These are phyloP conservation scores for Sycophaga agraensis DNA, from an alignment of 1,140 invertebrate species.

Conservation along the genomic window DNA sequence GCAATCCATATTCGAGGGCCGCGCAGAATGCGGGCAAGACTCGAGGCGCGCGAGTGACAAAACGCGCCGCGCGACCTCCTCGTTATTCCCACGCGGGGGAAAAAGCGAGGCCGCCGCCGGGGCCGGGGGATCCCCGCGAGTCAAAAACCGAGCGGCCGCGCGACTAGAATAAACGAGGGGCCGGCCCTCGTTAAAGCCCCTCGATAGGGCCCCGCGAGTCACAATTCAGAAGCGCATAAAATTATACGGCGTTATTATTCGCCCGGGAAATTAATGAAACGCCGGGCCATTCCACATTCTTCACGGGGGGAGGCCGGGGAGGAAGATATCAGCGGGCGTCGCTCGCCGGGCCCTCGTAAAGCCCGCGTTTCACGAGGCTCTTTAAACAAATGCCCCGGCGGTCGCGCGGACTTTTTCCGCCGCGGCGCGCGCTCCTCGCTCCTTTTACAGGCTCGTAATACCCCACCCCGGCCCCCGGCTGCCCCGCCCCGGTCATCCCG, in stretches of 20 bases:
- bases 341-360: constrained; percentile 4
- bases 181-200: background rate
- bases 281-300: constrained; percentile 17
- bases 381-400: constrained; percentile 21
- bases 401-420: constrained; percentile 6
- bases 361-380: constrained; percentile 14
- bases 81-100: too few species aligned
- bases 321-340: background rate
- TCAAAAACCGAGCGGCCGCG: too few species aligned
- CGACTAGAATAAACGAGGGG: too few species aligned
- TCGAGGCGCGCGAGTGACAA: background rate
- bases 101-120: too few species aligned
- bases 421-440: background rate
- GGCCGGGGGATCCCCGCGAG: too few species aligned
- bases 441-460: constrained; percentile 19
- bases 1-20: too few species aligned
- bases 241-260: constrained; percentile 25
- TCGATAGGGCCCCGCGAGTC: constrained; percentile 1
- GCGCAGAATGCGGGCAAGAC: too few species aligned
- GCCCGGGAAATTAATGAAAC: constrained; percentile 22
- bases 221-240: constrained; percentile 27
- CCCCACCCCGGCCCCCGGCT: too few species aligned
- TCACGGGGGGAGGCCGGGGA: background rate
- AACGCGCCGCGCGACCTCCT: too few species aligned
- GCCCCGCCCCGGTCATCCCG: background rate